Base-by-base conservation (phyloP, 2,113 vertebrate genomes). In the Hyla sarda region DNA sequence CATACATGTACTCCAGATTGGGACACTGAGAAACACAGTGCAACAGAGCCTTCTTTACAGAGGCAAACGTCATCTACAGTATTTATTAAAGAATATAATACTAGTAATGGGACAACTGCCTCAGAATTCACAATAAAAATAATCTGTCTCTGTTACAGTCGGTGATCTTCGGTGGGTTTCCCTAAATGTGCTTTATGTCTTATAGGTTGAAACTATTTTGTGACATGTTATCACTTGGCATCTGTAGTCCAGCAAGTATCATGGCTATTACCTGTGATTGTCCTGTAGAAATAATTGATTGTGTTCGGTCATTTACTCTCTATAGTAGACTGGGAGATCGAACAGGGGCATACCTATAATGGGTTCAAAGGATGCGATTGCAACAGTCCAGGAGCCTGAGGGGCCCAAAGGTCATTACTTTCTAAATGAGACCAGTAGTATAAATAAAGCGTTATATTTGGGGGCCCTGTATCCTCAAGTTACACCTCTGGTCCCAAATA, bases 181-280 rank as follows among this genome's bases (percentile, higher is more conserved):
- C 41, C 32, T 41, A 71, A 47, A 45, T 74, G 72, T 74, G 72
- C 72, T 74, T 71, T 41, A 7, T 37, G 17, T 71, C 23, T 75
- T 28, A 41, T 72, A 65, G 14, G 32, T 71, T 37, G 69, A 72
- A 41, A n/a, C 69, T 34, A 30, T 32, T 34, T 34, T 1, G n/a
- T 14, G 28, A 34, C 34, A 17, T 34, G 34, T 47, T 65, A 23
- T 28, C 13, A 47, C 60, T 47, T 65, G 37, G 32, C 11, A 60
- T 60, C 28, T 30, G n/a, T 48, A 48, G 73, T 80, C n/a, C 47
- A 25, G 1, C 58, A 58, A 45, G 32, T 65, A 62, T 81, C 12
- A 81, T 81, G 56, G 78, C 56, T 81, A 81, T 81, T 47, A 81
- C 78, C 56, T 81, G 56, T 45, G 78, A 81, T 81, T 81, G 78